A percentile compares a stretch with the other conserved stretches of the same genome.
phyloP scores from a whole-genome alignment of 2,888 invertebrate genomes.

The Caenorhabditis afra region DNA sequence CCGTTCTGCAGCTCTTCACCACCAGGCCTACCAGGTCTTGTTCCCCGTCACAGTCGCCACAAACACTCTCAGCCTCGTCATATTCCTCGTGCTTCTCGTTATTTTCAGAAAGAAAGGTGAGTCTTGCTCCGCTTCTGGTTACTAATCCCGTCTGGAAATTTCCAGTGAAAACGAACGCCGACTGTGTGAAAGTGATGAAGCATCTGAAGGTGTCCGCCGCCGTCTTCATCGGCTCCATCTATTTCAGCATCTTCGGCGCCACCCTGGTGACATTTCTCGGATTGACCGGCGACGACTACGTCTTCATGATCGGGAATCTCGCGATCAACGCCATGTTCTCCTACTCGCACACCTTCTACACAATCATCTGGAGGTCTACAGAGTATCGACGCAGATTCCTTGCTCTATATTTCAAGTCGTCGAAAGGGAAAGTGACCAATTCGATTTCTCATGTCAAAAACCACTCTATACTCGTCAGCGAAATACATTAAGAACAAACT shows the following conservation, averaged over 20 bases:
- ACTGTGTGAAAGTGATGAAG: constrained; percentile 33
- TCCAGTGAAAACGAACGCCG: constrained; percentile 13
- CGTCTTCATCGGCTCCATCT: constrained; percentile 38
- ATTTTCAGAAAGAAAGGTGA: constrained; percentile 17
- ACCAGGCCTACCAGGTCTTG: neutral
- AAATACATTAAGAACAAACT: neutral
- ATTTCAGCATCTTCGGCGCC: constrained; percentile 10
- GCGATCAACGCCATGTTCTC: constrained; percentile 36
- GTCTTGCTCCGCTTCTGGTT: neutral
- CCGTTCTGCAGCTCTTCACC: neutral
- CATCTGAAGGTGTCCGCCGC: constrained; percentile 35
- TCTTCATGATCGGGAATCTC: neutral
- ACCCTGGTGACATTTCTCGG: constrained; percentile 20
- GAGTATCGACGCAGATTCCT: constrained; percentile 47
- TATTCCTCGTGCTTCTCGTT: constrained; percentile 10
- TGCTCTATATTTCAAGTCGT: constrained; percentile 8
- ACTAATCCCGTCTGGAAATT: too few relatives aligned
- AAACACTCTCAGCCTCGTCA: constrained; percentile 3
- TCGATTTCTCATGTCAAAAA: neutral
- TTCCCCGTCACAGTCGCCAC: neutral
- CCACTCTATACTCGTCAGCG: neutral
- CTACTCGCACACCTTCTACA: constrained; percentile 50
- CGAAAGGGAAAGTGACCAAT: neutral
- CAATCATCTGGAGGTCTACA: constrained; percentile 43
- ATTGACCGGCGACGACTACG: constrained; percentile 25